These are phyloP conservation scores for Sisyra terminalis DNA, from an alignment of 2,888 invertebrate genomes.

Conservation along the genomic window DNA sequence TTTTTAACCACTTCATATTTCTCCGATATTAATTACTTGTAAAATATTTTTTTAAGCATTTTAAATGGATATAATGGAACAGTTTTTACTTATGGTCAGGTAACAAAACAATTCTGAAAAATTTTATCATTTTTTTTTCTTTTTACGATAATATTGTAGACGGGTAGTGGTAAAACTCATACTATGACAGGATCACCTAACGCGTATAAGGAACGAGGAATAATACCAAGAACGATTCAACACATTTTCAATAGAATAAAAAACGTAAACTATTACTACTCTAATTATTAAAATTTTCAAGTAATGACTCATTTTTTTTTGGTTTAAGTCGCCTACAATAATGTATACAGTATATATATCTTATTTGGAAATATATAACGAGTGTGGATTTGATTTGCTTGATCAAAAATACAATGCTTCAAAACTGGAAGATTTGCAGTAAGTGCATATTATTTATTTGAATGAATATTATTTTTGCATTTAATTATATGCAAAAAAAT, in stretches of 20 bases:
- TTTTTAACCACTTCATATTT: background rate
- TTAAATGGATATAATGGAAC: constrained; percentile 36
- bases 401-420: constrained; percentile 24
- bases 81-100: constrained; percentile 37
- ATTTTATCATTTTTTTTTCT: background rate
- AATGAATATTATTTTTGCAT: background rate
- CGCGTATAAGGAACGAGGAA: constrained; percentile 27
- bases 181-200: constrained; percentile 31
- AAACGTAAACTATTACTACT: constrained; percentile 21
- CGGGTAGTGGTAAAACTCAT: constrained; percentile 37
- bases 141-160: constrained; percentile 19
- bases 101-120: constrained; percentile 15
- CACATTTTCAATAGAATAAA: constrained; percentile 28
- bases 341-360: constrained; percentile 27
- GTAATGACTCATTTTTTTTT: background rate
- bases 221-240: constrained; percentile 32
- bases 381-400: constrained; percentile 33
- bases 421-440: constrained; percentile 32
- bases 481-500: constrained; percentile 2
- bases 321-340: background rate
- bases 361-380: constrained; percentile 38
- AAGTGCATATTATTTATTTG: constrained; percentile 16
- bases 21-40: constrained; percentile 1
- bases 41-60: constrained; percentile 20
- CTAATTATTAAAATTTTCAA: background rate